Conservation (phyloP, 92 coral and sea anemone species). For the Meandrina meandrites region DNA sequence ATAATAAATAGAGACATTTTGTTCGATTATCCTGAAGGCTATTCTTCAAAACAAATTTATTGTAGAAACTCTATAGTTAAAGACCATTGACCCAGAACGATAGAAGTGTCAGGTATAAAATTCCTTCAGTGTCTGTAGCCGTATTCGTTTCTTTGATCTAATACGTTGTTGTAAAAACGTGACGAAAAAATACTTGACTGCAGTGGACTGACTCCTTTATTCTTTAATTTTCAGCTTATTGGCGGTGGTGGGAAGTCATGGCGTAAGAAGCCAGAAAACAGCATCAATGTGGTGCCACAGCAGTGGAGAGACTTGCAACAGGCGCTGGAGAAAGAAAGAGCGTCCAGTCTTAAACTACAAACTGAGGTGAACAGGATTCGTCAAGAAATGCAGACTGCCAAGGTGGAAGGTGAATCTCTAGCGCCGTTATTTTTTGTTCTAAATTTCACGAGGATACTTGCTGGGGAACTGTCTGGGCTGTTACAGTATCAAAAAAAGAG, state of each 20-base stretch:
- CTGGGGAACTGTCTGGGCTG: too few species aligned
- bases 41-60: too few species aligned
- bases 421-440: neutral
- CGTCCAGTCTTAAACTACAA: slow-evolving; percentile 83
- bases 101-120: neutral
- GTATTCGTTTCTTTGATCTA: neutral
- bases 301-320: slow-evolving; percentile 98
- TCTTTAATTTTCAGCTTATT: slow-evolving; percentile 47
- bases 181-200: too few species aligned
- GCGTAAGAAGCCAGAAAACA: slow-evolving; percentile 84
- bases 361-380: slow-evolving; percentile 92
- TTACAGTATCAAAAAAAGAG: too few species aligned
- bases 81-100: too few species aligned
- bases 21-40: too few species aligned
- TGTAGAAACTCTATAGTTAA: too few species aligned
- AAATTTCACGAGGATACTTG: neutral
- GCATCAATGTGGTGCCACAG: slow-evolving; percentile 81
- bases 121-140: too few species aligned
- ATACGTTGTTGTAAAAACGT: too few species aligned
- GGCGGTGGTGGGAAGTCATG: slow-evolving; percentile 81
- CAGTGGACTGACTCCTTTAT: too few species aligned
- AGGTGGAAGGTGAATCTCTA: slow-evolving; percentile 76
- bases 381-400: slow-evolving; percentile 79
- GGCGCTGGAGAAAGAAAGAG: slow-evolving; percentile 93
- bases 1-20: too few species aligned